Base-by-base conservation (phyloP, 2,888 invertebrate genomes). In the Octodonta nipae region DNA sequence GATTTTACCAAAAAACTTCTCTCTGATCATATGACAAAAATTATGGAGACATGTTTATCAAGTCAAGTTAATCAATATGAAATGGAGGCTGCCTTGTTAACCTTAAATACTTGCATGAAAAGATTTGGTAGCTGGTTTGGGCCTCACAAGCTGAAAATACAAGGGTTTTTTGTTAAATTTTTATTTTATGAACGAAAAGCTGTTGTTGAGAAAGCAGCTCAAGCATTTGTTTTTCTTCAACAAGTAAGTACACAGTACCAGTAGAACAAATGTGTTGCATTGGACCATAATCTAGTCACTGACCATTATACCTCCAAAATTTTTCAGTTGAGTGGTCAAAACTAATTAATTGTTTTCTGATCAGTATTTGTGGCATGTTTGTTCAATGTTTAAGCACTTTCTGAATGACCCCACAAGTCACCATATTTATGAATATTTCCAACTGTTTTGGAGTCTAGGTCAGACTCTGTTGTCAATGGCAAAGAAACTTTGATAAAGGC, bases 1-100 rank as follows among this genome's bases (percentile, higher is more conserved):
- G 48, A 48, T 8, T 43, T 48, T 32, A 42, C 37, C 15, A 48
- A 47, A 37, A 45, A 38, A 28, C 47, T 50, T 29, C 26, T 45
- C 10, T 38, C 45, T 4, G 48, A 50, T 5, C 35, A 45, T 26
- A 36, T 48, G 14, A 38, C 40, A 8, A 47, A 46, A 36, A 38
- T 50, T 11, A 15, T 48, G 11, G 47, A 48, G 10, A 38, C 33
- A n/a, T 50, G 49, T 34, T 26, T 46, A n/a, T 33, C 36, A 6
- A 32, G 36, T 6, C 29, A 36, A 28, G 33, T 13, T 3, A 40
- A 41, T 28, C 22, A 20, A 2, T 33, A 41, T 32, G 44, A 45
- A 33, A 38, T 35, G 12, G 30, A 34, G 26, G 33, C 40, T 14
- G 43, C 44, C 14, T 27, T 50, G 17, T 26, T 34, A 8, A 42